Evolutionary conservation across 2,888 invertebrate species (phyloP), one percentile per base, ranked within the genome.

Genomic region (Sericinus montela): DNA sequence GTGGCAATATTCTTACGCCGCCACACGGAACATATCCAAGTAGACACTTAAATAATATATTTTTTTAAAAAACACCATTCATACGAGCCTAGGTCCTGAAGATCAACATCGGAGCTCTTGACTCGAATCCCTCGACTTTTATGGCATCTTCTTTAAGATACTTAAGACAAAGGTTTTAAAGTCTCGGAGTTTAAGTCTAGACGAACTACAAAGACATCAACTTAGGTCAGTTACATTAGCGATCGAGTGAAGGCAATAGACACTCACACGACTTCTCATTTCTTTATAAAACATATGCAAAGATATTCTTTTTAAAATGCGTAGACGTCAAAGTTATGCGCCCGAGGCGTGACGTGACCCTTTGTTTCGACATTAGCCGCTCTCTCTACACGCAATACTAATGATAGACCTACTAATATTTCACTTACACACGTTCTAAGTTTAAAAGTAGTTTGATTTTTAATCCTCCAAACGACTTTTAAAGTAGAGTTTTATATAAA

Each of bases 391-490:
- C 14, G 28, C 16, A 32, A 41, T 32, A 7, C 41, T 41, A 16
- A 29, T 16, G 30, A n/a, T 19, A 19, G 15, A 19, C 19, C 32
- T 25, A 19, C 38, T 13, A n/a, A 13, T 23, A 23, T 38, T 38
- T 8, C 23, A 25, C 25, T 8, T 37, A 3, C 6, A 19, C 37
- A 6, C 10, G 7, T 8, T 25, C 7, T 5, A 8, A 8, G 25
- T 8, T 1, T 25, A 4, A 25, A 25, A 25, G 1, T 4, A 25
- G 3, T 25, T 25, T 37, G 19, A 37, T 10, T 14, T 2, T 9
- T n/a, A 19, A 41, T n/a, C 8, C 9, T 32, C 4, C n/a, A 10
- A 67, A 78, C 76, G 78, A 74, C 74, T 67, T 25, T 28, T 6
- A 7, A 28, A 25, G 11, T 3, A 3, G 3, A 5, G 19, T 19